Percentiles rank a stretch among this genome's conserved stretches.
Evolutionary conservation across 2,888 invertebrate genomes (phyloP).

Genomic region (Xanthostigma xanthostigma): DNA sequence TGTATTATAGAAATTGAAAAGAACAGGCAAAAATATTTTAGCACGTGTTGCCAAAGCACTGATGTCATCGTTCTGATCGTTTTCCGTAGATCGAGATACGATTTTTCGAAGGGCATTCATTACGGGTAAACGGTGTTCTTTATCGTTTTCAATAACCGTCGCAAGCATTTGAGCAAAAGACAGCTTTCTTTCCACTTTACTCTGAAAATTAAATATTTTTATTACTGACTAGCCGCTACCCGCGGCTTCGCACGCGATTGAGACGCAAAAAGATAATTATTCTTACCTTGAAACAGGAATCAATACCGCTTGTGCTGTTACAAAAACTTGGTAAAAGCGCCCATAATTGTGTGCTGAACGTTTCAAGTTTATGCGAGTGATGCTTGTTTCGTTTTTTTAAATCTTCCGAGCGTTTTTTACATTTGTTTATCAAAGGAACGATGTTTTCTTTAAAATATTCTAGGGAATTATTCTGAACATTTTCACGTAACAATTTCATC

Average conservation of each 20-base stretch:
- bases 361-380: constrained; percentile 61
- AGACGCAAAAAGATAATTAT: background rate
- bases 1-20: constrained; percentile 78
- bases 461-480: constrained; percentile 58
- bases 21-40: constrained; percentile 84
- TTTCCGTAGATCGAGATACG: constrained; percentile 44
- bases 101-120: constrained; percentile 70
- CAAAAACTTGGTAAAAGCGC: constrained; percentile 83
- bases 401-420: constrained; percentile 45
- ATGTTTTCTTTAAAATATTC: constrained; percentile 67
- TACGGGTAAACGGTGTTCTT: constrained; percentile 67
- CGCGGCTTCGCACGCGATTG: too few relatives aligned
- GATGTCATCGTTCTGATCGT: constrained; percentile 36
- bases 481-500: constrained; percentile 73
- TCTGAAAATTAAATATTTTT: too few relatives aligned
- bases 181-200: too few relatives aligned
- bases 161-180: constrained; percentile 58
- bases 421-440: constrained; percentile 62
- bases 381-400: constrained; percentile 39
- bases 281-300: constrained; percentile 48
- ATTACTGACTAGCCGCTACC: too few relatives aligned
- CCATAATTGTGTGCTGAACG: constrained; percentile 78
- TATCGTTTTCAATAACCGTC: constrained; percentile 57
- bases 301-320: constrained; percentile 59
- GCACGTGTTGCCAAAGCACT: constrained; percentile 58